Conservation (phyloP, 2,888 invertebrate species). For the Brachyopa scutellaris region DNA sequence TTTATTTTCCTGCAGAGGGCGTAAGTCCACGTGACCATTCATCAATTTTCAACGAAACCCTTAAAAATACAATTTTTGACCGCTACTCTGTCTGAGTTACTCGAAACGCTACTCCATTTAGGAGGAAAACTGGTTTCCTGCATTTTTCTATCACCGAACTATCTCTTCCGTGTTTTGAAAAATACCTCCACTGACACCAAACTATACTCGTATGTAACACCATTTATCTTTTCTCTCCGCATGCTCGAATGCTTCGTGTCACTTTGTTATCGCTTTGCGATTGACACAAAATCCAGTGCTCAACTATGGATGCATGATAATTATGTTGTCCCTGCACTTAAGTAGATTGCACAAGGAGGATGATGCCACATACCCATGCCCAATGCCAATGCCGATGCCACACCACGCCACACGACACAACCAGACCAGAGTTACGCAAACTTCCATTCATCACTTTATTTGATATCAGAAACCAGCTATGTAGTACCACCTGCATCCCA, state of each 20-base stretch:
- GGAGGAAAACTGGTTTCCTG: too few relatives aligned
- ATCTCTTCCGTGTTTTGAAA: too few relatives aligned
- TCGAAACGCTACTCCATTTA: too few relatives aligned
- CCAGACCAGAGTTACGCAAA: conserved; percentile 70
- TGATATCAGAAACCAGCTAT: conserved; percentile 59
- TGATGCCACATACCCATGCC: neutral
- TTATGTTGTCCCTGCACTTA: conserved; percentile 72
- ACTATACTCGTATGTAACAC: too few relatives aligned
- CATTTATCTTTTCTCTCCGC: too few relatives aligned
- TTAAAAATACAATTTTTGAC: too few relatives aligned
- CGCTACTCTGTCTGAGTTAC: too few relatives aligned
- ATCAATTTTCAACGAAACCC: too few relatives aligned
- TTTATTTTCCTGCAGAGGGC: too few relatives aligned
- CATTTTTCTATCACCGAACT: too few relatives aligned
- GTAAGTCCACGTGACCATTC: too few relatives aligned
- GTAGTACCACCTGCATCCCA: conserved; percentile 66
- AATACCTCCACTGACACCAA: too few relatives aligned
- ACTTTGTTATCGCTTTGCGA: conserved; percentile 63
- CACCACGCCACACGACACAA: conserved; percentile 23
- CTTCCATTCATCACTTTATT: conserved; percentile 70
- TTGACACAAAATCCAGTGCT: conserved; percentile 66
- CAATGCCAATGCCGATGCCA: neutral
- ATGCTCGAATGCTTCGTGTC: conserved; percentile 51
- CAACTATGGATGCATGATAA: conserved; percentile 52
- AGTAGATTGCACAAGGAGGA: conserved; percentile 60